Evolutionary conservation across 1,140 invertebrate genomes (phyloP), one percentile per base, ranked within the genome.

Genomic region (Whitmania pigra): DNA sequence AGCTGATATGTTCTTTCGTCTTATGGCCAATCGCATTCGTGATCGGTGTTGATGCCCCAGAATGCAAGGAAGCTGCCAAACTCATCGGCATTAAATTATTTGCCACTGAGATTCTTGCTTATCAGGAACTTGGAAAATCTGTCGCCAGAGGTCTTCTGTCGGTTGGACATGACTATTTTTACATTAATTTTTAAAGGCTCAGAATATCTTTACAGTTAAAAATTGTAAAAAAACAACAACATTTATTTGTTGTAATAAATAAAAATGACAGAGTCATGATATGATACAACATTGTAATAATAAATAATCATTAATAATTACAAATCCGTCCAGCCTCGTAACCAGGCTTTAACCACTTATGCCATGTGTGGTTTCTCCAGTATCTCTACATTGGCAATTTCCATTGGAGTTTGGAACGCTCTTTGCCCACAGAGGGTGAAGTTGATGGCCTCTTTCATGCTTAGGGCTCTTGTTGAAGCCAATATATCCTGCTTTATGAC

Each of bases 311-410:
- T 1, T 11, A 17, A 49, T 49, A 63, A 22, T 31, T 63, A 15
- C 4, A 13, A 7, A 67, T 53, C 13, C 43, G 27, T 75, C 76
- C 78, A 90, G 89, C 78, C 80, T 9, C 82, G 90, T 79, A 86
- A 87, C 71, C 85, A 89, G 76, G 86, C 87, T 0, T 90, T 97
- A 49, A 89, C 92, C 0, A 96, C 93, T 0, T 97, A 89, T 78
- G 90, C 93, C 0, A 86, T 97, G 18, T 96, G 93, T 78, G 92
- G 93, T 0, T 97, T 97, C 82, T 89, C 92, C 0, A 97, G 97
- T 85, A 89, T 93, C 0, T 86, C 87, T 0, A 90, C 92, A 0
- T 86, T 94, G 31, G 93, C 92, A 0, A 92, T 94, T 57, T 87
- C 91, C 79, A 86, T 96, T 13, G 92, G 91, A 0, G 86, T 86